These are phyloP conservation scores for Archips crataeganus DNA, from an alignment of 2,888 invertebrate genomes.

Conservation along the genomic window DNA sequence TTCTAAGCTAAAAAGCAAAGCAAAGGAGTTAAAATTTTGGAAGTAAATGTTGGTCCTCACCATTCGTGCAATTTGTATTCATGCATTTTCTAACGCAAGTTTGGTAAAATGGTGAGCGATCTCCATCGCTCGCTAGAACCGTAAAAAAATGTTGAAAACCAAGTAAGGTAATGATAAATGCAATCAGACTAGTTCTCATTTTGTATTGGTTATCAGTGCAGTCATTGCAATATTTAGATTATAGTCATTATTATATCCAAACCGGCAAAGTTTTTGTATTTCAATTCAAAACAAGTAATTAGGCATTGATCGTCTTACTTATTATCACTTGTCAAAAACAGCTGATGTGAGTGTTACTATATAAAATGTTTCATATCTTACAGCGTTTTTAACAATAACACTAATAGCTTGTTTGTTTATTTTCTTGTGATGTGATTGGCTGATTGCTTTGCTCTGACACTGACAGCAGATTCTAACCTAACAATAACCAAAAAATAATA, in stretches of 20 bases:
- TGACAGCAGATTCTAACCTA: slow-evolving; percentile 15
- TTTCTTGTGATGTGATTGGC: not conserved
- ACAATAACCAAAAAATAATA: not conserved
- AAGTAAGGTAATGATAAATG: slow-evolving; percentile 29
- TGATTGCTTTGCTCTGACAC: not conserved
- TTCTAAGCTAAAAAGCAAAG: not conserved
- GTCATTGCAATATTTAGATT: not conserved
- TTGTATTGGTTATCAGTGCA: not conserved
- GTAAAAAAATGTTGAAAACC: slow-evolving; percentile 40
- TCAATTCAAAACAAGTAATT: not conserved
- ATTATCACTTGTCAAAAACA: slow-evolving; percentile 19
- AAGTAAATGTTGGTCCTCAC: slow-evolving; percentile 62
- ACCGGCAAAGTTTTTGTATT: not conserved
- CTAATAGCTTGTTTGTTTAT: not conserved
- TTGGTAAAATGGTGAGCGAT: slow-evolving; percentile 84
- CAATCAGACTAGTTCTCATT: slow-evolving; percentile 16
- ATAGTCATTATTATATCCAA: not conserved
- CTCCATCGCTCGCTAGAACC: slow-evolving; percentile 72
- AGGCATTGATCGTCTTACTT: not conserved
- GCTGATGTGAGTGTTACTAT: slow-evolving; percentile 20
- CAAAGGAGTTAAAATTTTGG: not conserved
- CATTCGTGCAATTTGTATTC: slow-evolving; percentile 78
- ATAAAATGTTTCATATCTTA: not conserved
- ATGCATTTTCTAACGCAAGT: slow-evolving; percentile 82
- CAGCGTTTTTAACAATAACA: not conserved